Evolutionary conservation across 2,888 invertebrate species (phyloP), one percentile per base, ranked within the genome.

Genomic region (Acanthoscelides obtectus): DNA sequence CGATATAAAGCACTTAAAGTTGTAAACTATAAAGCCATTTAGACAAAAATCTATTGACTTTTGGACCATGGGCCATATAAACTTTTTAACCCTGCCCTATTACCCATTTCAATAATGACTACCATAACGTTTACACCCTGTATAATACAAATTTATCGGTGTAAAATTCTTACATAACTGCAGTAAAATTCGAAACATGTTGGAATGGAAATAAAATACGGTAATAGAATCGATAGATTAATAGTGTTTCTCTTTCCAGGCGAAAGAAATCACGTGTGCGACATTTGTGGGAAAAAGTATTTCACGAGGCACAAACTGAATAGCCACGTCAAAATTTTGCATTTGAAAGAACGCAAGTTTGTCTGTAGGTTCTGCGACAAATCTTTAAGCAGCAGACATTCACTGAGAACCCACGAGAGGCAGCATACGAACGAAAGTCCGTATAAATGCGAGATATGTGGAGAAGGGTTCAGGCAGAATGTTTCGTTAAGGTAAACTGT

Each of bases 371-470:
- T 79, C 72, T 82, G 82, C 68, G 75, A 79, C 6, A 80, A 79
- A 73, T 80, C 78, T 20, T 82, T 80, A 72, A 81, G 81, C 0
- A 80, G 80, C 8, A 79, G 77, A 70, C 79, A 79, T 71, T 80
- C 81, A 0, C 65, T 80, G 21, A 77, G 76, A 12, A 82, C 81
- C 0, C 82, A 82, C 70, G 77, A 79, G 22, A 73, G 82, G 20
- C 81, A 81, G 70, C 82, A 82, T 69, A 82, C 82, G 0, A 80
- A 80, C 66, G 80, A 80, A 64, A 78, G 80, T 6, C 82, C 82
- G 0, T 81, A 79, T 66, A 77, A 77, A 20, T 82, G 82, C 69
- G 76, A 76, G 25, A 72, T 80, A 22, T 82, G 82, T 68, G 79
- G 77, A 2, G 79, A 81, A 64, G 79, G 81, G 63, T 82, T 82